A percentile compares a stretch with the other conserved stretches of the same genome.
These are phyloP conservation scores for Diplolepis rosae DNA, from an alignment of 2,888 invertebrate species.

Conservation along the genomic window DNA sequence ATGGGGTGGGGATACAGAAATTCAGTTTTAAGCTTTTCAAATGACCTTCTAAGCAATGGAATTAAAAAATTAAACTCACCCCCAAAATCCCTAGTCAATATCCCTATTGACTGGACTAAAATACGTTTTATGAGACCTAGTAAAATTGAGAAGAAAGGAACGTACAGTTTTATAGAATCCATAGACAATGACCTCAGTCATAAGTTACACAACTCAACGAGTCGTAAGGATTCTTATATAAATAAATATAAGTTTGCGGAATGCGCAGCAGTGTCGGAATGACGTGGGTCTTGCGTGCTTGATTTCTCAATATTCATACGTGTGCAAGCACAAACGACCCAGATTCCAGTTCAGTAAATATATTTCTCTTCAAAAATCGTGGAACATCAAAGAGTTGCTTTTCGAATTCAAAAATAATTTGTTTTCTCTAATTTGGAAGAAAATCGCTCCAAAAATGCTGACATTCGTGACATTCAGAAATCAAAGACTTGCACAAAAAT, in stretches of 20 bases:
- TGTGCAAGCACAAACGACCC: slow-evolving; percentile 12
- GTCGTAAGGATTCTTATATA: slow-evolving; percentile 22
- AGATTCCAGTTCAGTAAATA: slow-evolving; percentile 24
- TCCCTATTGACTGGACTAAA: too few relatives aligned
- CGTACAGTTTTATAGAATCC: slow-evolving; percentile 1
- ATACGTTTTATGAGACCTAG: too few relatives aligned
- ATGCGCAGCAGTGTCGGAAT: slow-evolving; percentile 19
- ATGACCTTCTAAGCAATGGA: too few relatives aligned
- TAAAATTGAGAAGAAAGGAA: not conserved
- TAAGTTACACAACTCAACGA: slow-evolving; percentile 8
- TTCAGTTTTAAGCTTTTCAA: too few relatives aligned
- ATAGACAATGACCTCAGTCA: slow-evolving; percentile 21
- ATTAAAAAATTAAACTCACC: not conserved
- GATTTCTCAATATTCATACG: slow-evolving; percentile 23
- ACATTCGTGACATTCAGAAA: not conserved
- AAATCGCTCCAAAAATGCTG: not conserved
- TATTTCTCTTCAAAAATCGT: slow-evolving; percentile 2
- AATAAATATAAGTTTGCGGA: slow-evolving; percentile 30
- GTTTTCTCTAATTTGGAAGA: not conserved
- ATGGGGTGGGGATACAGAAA: too few relatives aligned
- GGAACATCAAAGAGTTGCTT: not conserved
- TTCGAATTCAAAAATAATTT: not conserved
- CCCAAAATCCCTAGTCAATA: too few relatives aligned
- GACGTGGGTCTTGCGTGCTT: slow-evolving; percentile 22
- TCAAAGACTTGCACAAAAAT: too few relatives aligned